Base-by-base conservation (phyloP, 2,113 vertebrate species). In the Chrysochloris asiatica region DNA sequence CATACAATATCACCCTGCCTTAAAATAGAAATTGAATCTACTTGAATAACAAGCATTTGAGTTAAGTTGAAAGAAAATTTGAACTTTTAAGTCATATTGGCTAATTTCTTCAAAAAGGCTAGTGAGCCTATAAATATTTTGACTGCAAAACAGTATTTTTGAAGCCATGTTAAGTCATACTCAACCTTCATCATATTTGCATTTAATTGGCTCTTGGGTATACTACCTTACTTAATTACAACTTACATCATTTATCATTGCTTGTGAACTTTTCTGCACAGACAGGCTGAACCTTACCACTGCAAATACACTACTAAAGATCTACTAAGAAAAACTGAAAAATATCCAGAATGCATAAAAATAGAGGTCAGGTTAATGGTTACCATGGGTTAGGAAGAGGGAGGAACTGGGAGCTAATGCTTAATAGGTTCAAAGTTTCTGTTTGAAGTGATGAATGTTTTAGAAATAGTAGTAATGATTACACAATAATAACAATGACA, bases 1-100 rank as follows among this genome's bases (percentile, higher is more conserved):
- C 33, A 81, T 33, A 78, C 0, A 9, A 24, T 72, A 61, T n/a
- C n/a, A n/a, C n/a, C n/a, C 43, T 10, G 6, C 38, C 77, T 71
- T n/a, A 95, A 86, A 92, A 52, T 48, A 80, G 48, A 89, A 91
- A 83, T 78, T 65, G 28, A 84, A 84, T 30, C 83, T 50, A 38
- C 65, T 77, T 41, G 16, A 67, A 67, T 36, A n/a, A n/a, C n/a
- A n/a, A n/a, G n/a, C n/a, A 36, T n/a, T n/a, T 67, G 63, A 36
- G 36, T 82, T 13, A 71, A 71, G 45, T 81, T 33, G 90, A 88
- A 56, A 1, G 12, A 73, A 91, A 89, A n/a, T n/a, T n/a, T n/a
- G n/a, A n/a, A 65, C 12, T n/a, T 59, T 3, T 52, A 54, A 6
- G 30, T 76, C 47, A 85, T 73, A 71, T 92, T 92, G 33, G 38